phyloP scores from a whole-genome alignment of 2,113 vertebrate species.

The Microcebus murinus region DNA sequence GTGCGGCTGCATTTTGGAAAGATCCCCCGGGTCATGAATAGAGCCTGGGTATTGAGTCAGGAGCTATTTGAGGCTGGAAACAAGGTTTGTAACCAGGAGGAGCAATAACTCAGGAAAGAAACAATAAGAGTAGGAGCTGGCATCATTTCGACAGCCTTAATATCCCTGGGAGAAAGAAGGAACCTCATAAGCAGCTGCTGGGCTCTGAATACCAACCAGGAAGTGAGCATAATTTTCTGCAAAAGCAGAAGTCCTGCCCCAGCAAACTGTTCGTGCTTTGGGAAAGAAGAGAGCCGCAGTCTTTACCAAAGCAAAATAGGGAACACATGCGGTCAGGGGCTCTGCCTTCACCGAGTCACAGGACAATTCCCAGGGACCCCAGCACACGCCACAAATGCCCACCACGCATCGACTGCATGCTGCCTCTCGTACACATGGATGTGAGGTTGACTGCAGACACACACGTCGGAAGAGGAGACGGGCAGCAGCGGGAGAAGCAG shows the following conservation, averaged over 20 bases:
- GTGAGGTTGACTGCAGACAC: neutral
- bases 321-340: neutral
- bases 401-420: too few species aligned
- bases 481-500: neutral
- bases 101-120: neutral
- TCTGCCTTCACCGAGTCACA: neutral
- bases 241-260: neutral
- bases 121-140: neutral
- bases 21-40: neutral
- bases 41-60: neutral
- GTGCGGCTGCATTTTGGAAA: neutral
- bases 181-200: neutral
- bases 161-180: neutral
- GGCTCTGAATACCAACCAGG: neutral
- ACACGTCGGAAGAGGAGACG: neutral
- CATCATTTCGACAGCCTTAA: neutral
- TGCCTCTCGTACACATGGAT: neutral
- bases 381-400: neutral
- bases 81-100: neutral
- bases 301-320: neutral
- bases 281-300: neutral
- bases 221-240: slow-evolving; percentile 26
- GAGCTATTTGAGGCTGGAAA: neutral
- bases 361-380: neutral
- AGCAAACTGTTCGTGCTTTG: neutral